These are phyloP conservation scores for Rhinophrynus dorsalis DNA, from an alignment of 2,797 vertebrate species.

Conservation along the genomic window DNA sequence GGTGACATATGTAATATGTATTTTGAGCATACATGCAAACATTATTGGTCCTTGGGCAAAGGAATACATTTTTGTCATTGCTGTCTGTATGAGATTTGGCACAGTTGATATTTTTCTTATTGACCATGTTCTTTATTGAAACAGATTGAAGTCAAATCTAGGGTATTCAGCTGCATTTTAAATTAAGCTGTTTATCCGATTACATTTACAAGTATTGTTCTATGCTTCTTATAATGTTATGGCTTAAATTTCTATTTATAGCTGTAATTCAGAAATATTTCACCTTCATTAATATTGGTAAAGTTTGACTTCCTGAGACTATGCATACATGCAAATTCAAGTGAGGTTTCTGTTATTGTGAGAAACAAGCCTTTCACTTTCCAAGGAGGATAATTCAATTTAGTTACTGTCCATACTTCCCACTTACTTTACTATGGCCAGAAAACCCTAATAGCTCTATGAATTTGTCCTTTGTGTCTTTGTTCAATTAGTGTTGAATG, in stretches of 20 bases:
- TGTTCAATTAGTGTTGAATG: no score
- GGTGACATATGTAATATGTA: no score
- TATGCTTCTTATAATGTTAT: conserved; percentile 26
- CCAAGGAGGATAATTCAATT: conserved; percentile 1
- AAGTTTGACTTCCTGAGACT: conserved; percentile 17
- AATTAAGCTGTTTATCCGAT: conserved; percentile 29
- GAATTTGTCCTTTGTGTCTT: no score
- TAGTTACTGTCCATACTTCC: conserved; percentile 5
- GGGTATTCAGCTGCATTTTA: not conserved
- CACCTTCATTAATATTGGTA: conserved; percentile 26
- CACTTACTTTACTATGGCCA: no score
- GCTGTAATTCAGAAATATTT: conserved; percentile 1
- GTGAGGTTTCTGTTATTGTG: not conserved
- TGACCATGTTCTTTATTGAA: conserved; percentile 13
- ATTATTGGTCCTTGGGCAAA: no score
- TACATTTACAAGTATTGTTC: conserved; percentile 29
- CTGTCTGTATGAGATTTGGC: not conserved
- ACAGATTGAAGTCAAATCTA: conserved; percentile 5
- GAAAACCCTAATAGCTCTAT: no score
- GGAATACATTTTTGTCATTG: no score
- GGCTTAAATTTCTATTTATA: conserved; percentile 16
- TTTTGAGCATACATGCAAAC: no score
- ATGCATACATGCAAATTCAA: conserved; percentile 10
- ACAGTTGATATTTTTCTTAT: not conserved
- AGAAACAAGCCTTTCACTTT: conserved; percentile 11